phyloP scores from a whole-genome alignment of 2,888 invertebrate species.

The Gasteruption jaculator region DNA sequence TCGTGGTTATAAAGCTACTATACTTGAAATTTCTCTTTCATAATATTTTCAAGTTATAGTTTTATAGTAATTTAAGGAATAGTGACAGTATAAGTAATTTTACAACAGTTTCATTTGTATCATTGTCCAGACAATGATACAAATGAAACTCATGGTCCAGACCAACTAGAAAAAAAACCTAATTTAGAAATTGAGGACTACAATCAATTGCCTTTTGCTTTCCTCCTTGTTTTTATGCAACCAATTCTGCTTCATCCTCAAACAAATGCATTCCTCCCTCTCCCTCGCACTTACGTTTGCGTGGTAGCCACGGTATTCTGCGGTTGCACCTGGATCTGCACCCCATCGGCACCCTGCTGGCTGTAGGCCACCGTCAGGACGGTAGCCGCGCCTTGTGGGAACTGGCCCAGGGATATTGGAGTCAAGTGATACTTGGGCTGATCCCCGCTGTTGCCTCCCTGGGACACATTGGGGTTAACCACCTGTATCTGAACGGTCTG shows the following conservation, averaged over 20 bases:
- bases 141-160: too few relatives aligned
- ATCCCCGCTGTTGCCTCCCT: slow-evolving; percentile 53
- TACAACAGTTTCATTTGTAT: too few relatives aligned
- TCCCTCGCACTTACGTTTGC: slow-evolving; percentile 41
- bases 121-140: too few relatives aligned
- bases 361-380: slow-evolving; percentile 74
- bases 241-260: slow-evolving; percentile 1
- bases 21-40: too few relatives aligned
- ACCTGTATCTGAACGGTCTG: slow-evolving; percentile 76
- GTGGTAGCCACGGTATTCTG: slow-evolving; percentile 50
- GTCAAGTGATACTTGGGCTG: slow-evolving; percentile 72
- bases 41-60: too few relatives aligned
- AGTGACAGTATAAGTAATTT: too few relatives aligned
- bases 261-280: slow-evolving; percentile 5
- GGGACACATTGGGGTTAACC: slow-evolving; percentile 58
- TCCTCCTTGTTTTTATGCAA: too few relatives aligned
- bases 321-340: slow-evolving; percentile 48
- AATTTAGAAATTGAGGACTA: too few relatives aligned
- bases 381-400: slow-evolving; percentile 68
- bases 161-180: too few relatives aligned
- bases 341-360: slow-evolving; percentile 56
- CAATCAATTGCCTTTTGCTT: too few relatives aligned
- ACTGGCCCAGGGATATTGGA: slow-evolving; percentile 70
- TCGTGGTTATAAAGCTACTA: too few relatives aligned
- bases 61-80: too few relatives aligned